Base-by-base conservation (phyloP, 2,888 invertebrate genomes). In the Himalopsyche anomala region DNA sequence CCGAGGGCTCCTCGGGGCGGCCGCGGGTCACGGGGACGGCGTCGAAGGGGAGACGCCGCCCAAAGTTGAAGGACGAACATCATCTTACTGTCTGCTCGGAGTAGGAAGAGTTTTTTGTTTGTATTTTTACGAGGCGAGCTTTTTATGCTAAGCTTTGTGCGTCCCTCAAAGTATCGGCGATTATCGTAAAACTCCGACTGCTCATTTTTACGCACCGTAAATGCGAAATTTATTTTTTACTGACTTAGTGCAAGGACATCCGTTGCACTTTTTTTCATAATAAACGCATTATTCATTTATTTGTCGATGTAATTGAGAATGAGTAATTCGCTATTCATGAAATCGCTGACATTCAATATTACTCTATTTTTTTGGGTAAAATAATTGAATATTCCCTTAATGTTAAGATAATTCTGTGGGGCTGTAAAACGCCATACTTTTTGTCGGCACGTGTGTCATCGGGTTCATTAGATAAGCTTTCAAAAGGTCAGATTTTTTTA, bases 41-140 rank as follows among this genome's bases (percentile, higher is more conserved):
- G 74, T 38, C 12, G 38, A 36, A 28, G 45, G 80, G 80, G 45
- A 55, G 19, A 36, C 56, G 40, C 38, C 92, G 91, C 91, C 87
- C 87, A 85, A 85, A 88, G 87, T 88, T 87, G 88, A 88, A 88
- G 88, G 88, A 86, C 88, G 87, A 88, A 88, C 87, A 87, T 87
- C 87, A 87, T 88, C 86, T 87, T 84, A 83, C 87, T 87, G 88
- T 87, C 88, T 88, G 88, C 86, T 83, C 74, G 82, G 19, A 88
- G 86, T 86, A 86, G 88, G 88, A 87, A 88, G 84, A 86, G 81
- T 88, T 88, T 87, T 87, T 87, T 74, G 74, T 74, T 74, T 74
- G 74, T 74, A 74, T 74, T 74, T 74, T 74, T 74, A 87, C 82
- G 84, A 82, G 82, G 38, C 82, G 82, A 17, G 82, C 82, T 54